phyloP scores from a whole-genome alignment of 53 echinoderm and acorn worm genomes.

The Echinarachnius parma region DNA sequence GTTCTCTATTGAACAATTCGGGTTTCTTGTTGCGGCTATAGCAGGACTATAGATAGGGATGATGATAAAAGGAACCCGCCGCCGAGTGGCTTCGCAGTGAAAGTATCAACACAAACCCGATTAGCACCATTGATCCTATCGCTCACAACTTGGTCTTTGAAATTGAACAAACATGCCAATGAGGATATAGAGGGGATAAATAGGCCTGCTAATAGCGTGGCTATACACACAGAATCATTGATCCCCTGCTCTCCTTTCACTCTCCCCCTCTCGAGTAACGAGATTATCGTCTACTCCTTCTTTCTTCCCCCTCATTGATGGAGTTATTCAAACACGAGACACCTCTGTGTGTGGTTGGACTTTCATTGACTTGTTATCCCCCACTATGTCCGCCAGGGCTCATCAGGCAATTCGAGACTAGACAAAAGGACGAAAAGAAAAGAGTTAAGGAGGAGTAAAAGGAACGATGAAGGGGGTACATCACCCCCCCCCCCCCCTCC shows the following conservation, averaged over 20 bases:
- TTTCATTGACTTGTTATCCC: too few species aligned
- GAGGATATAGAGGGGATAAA: conserved; percentile 1
- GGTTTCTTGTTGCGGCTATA: too few species aligned
- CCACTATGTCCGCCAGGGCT: background rate
- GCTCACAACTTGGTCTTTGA: conserved; percentile 31
- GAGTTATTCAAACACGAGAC: background rate
- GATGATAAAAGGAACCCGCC: background rate
- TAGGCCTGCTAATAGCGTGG: conserved; percentile 33
- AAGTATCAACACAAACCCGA: conserved; percentile 31
- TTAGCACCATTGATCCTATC: conserved; percentile 30
- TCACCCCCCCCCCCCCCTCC: too few species aligned
- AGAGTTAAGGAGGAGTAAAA: too few species aligned
- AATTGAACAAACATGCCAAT: conserved; percentile 35
- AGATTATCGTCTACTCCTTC: conserved; percentile 17
- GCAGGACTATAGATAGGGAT: too few species aligned
- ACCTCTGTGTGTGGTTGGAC: background rate
- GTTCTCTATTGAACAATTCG: too few species aligned
- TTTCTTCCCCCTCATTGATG: background rate
- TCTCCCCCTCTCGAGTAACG: too few species aligned
- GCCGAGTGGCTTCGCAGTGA: background rate
- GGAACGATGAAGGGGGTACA: too few species aligned
- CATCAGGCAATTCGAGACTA: background rate
- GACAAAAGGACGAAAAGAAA: too few species aligned
- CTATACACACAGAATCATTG: conserved; percentile 22
- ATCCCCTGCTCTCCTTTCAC: too few species aligned